A percentile compares a stretch with the other conserved stretches of the same genome.
Conservation (phyloP, 2,797 vertebrate species). For the Muscicapa comitata region DNA sequence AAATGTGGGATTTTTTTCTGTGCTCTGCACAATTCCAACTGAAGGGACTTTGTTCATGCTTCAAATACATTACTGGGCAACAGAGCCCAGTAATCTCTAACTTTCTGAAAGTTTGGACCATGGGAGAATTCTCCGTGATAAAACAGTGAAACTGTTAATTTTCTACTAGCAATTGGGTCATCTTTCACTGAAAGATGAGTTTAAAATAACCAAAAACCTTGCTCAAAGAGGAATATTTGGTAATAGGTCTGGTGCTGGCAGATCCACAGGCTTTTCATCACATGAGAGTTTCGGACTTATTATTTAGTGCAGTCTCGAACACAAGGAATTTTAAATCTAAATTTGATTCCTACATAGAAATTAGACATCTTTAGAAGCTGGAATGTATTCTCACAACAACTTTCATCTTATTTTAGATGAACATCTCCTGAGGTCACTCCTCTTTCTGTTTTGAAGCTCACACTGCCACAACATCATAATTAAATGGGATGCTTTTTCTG, state of each 20-base stretch:
- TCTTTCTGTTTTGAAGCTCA: conserved; percentile 27
- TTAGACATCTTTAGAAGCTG: conserved; percentile 10
- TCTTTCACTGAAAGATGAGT: neutral
- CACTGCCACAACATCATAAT: conserved; percentile 30
- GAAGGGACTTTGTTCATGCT: neutral
- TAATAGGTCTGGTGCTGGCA: neutral
- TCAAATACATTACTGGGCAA: neutral
- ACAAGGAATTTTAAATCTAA: neutral
- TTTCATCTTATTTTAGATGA: conserved; percentile 49
- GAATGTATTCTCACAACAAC: neutral
- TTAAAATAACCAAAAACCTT: neutral
- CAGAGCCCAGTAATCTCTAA: neutral
- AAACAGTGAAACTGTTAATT: neutral
- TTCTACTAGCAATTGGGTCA: neutral
- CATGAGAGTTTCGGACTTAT: neutral
- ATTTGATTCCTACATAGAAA: conserved; percentile 37
- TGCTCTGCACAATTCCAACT: neutral
- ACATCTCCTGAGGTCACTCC: neutral
- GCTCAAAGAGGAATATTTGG: neutral
- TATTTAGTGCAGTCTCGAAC: neutral
- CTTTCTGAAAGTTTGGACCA: neutral
- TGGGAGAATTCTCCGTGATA: neutral
- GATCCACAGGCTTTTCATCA: neutral
- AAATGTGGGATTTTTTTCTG: neutral
- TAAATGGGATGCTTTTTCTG: conserved; percentile 54